Evolutionary conservation across 2,113 vertebrate genomes (phyloP).

Genomic region (Diadophis punctatus): DNA sequence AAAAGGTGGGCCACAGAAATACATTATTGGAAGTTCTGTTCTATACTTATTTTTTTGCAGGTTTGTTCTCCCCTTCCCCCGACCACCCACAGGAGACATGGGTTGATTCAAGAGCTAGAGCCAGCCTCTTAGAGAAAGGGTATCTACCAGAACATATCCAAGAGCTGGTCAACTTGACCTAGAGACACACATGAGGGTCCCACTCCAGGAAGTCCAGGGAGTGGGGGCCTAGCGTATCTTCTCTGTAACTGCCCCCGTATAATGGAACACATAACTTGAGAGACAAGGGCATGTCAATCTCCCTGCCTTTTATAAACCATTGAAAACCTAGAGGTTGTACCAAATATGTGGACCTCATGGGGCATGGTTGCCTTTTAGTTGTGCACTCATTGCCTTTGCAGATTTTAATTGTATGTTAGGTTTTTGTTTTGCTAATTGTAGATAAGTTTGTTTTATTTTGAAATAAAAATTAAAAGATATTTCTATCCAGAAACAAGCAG

Average conservation of each 20-base stretch:
- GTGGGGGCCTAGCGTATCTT: not conserved
- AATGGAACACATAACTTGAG: not conserved
- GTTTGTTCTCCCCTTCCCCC: not conserved
- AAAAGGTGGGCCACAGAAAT: not conserved
- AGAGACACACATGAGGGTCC: not conserved
- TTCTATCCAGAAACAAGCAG: not conserved
- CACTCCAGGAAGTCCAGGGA: not conserved
- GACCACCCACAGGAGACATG: too few species aligned
- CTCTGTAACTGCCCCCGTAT: not conserved
- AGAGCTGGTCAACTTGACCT: not conserved
- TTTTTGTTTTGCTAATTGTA: not conserved
- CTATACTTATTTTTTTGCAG: not conserved
- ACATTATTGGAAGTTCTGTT: not conserved
- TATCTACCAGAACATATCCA: not conserved
- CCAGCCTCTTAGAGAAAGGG: not conserved
- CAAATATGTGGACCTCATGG: not conserved
- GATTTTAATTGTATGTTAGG: not conserved
- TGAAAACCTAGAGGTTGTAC: not conserved
- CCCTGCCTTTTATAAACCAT: not conserved
- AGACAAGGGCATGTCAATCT: not conserved
- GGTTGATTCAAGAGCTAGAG: not conserved
- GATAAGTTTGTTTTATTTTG: not conserved
- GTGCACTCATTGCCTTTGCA: not conserved
- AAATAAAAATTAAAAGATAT: not conserved
- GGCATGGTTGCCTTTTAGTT: not conserved